phyloP scores from a whole-genome alignment of 1,140 invertebrate genomes.

The Drosophila burlai region DNA sequence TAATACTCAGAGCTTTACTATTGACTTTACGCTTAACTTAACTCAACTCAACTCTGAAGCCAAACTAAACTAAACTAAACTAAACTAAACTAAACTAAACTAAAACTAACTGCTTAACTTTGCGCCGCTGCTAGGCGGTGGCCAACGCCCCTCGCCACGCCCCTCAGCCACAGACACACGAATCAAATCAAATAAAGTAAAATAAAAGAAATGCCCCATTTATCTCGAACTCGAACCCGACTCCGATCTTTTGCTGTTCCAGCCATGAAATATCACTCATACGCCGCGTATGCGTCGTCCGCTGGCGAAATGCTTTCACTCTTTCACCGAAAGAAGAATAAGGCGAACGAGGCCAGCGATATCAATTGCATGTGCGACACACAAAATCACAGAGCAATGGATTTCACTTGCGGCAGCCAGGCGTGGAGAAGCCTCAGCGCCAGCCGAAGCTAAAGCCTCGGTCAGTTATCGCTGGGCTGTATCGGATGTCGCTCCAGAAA shows the following conservation, averaged over 20 bases:
- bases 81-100: conserved; percentile 16
- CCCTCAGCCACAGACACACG: conserved; percentile 12
- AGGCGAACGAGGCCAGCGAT: conserved; percentile 73
- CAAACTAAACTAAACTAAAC: conserved; percentile 42
- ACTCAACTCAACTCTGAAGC: conserved; percentile 35
- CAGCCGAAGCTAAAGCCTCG: conserved; percentile 19
- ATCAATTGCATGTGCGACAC: conserved; percentile 83
- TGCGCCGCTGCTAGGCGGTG: conserved; percentile 31
- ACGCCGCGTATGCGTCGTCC: conserved; percentile 55
- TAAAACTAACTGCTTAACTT: conserved; percentile 35
- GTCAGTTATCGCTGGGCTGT: conserved; percentile 30
- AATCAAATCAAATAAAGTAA: conserved; percentile 36
- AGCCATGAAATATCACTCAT: conserved; percentile 58
- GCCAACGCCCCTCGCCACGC: conserved; percentile 9
- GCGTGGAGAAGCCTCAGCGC: conserved; percentile 38
- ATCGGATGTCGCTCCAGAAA: conserved; percentile 72
- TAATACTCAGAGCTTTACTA: conserved; percentile 76
- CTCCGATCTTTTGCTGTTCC: conserved; percentile 47
- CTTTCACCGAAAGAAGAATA: conserved; percentile 66
- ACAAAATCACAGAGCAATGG: conserved; percentile 69
- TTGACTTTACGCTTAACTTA: conserved; percentile 41
- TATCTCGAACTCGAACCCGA: conserved; percentile 53
- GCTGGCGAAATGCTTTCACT: conserved; percentile 75
- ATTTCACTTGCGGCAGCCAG: conserved; percentile 66
- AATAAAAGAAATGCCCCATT: conserved; percentile 68